These are phyloP conservation scores for Zosterops hypoxanthus DNA, from an alignment of 2,113 vertebrate genomes.

Conservation along the genomic window DNA sequence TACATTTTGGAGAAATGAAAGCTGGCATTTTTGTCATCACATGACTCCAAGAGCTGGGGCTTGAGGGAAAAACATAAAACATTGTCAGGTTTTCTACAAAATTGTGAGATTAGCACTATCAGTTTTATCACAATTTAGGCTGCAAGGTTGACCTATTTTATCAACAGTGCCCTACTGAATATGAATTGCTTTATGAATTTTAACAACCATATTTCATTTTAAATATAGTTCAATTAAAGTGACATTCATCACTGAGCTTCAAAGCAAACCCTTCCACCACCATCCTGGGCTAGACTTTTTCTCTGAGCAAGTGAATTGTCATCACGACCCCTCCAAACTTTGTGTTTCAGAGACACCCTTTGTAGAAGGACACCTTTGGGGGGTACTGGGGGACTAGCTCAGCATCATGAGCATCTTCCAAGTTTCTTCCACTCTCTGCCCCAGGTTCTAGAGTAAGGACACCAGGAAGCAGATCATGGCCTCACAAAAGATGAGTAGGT, in stretches of 20 bases:
- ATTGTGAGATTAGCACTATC: conserved; percentile 40
- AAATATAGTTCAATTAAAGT: conserved; percentile 35
- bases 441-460: not conserved
- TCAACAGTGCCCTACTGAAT: conserved; percentile 47
- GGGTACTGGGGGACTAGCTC: not conserved
- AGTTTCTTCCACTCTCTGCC: not conserved
- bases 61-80: conserved; percentile 53
- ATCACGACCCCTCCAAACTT: not conserved
- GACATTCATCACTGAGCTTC: not conserved
- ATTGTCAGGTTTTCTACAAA: conserved; percentile 43
- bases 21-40: conserved; percentile 62
- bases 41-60: conserved; percentile 49
- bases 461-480: not conserved
- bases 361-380: not conserved
- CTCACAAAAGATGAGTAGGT: not conserved
- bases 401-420: not conserved
- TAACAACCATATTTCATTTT: conserved; percentile 48
- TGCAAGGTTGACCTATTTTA: conserved; percentile 55
- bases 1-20: conserved; percentile 63
- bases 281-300: not conserved
- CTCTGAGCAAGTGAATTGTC: not conserved
- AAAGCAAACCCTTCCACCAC: not conserved
- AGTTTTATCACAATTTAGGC: conserved; percentile 46
- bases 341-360: not conserved
- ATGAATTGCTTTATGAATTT: conserved; percentile 55